Evolutionary conservation across 2,797 vertebrate genomes (phyloP).

Genomic region (Poeciliopsis turneri): DNA sequence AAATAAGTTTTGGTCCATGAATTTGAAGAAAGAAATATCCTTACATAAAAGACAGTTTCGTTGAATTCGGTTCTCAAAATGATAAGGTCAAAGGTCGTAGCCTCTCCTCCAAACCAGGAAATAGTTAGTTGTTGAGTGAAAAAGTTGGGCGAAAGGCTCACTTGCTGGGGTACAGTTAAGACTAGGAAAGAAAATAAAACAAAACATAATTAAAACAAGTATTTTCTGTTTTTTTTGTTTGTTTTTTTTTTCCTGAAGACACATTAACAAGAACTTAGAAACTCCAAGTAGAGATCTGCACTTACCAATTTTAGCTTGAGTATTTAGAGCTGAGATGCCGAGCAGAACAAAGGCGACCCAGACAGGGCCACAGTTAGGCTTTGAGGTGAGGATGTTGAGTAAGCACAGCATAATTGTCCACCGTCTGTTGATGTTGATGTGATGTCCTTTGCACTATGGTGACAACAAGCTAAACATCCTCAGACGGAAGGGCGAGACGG

Average conservation of each 20-base stretch:
- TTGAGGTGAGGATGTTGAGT: constrained; percentile 20
- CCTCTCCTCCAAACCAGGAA: constrained; percentile 74
- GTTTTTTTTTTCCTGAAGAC: not conserved
- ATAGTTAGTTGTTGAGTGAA: constrained; percentile 64
- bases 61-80: constrained; percentile 78
- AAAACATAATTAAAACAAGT: not conserved
- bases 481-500: constrained; percentile 12
- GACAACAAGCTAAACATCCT: constrained; percentile 44
- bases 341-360: constrained; percentile 64
- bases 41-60: constrained; percentile 76
- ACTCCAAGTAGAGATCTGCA: not conserved
- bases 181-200: constrained; percentile 22
- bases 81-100: constrained; percentile 73
- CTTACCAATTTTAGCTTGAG: constrained; percentile 64
- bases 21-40: constrained; percentile 31
- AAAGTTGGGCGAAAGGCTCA: constrained; percentile 56
- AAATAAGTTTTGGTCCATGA: not conserved
- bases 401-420: constrained; percentile 48
- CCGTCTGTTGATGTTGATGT: constrained; percentile 21
- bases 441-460: constrained; percentile 44
- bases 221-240: not conserved
- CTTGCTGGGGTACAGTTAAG: constrained; percentile 63
- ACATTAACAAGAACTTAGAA: not conserved
- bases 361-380: not conserved
- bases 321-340: constrained; percentile 25